Base-by-base conservation (phyloP, 1,140 invertebrate species). In the Olivierus martensii region DNA sequence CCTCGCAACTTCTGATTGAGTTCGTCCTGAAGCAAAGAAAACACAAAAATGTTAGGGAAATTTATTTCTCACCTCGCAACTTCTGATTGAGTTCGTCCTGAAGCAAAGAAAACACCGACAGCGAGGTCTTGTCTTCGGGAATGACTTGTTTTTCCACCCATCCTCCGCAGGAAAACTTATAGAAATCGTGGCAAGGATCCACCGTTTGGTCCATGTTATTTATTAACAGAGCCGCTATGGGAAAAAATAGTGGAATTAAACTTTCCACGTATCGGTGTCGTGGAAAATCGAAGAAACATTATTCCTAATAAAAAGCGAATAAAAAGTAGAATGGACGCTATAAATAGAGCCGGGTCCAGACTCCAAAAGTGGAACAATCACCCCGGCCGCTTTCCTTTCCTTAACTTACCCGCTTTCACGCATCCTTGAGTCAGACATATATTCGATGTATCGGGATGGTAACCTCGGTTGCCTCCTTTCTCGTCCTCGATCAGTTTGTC, bases 171-270 rank as follows among this genome's bases (percentile, higher is more conserved):
- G 84, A 77, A 59, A 86, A 90, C 57, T 78, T 65, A 15, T 59
- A 63, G 69, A 92, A 92, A 66, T 92, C 82, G 12, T 78, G 75
- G 67, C 88, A 93, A 9, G 89, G 88, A 63, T 88, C 79, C 0
- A 79, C 79, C 0, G 71, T 74, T 2, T 71, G 63, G 58, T 88
- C 81, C 76, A 90, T 81, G 60, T 81, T 82, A 15, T 75, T 67
- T 0, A 87, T 66, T 3, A 87, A 72, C 50, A 74, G 74, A 2
- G 82, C 81, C 0, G 83, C 82, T 73, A 57, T 1, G 21, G 9
- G 28, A 28, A 28, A 41, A 21, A 41, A 47, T 38, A 28, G 42
- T 9, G 50, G 19, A 46, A 22, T 19, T n/a, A 46, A 9, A 46
- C 18, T 46, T 19, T 17, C 18, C n/a, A 34, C 28, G 9, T 28